These are phyloP conservation scores for Toxotes chatareus DNA, from an alignment of 2,113 vertebrate genomes.

Conservation along the genomic window DNA sequence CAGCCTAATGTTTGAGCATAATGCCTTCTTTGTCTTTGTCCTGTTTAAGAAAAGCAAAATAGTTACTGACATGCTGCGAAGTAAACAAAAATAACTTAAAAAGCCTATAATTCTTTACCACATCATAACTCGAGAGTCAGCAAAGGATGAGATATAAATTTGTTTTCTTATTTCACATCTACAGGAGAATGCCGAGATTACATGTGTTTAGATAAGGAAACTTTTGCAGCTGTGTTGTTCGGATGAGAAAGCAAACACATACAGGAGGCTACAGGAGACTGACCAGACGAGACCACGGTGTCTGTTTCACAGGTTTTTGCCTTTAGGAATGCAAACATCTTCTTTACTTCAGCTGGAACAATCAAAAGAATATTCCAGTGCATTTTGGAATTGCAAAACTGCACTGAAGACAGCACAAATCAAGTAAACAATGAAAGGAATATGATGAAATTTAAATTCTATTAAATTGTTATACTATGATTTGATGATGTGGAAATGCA, in stretches of 20 bases:
- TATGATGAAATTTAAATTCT: not conserved
- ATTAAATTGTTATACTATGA: not conserved
- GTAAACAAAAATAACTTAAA: not conserved
- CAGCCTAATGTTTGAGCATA: not conserved
- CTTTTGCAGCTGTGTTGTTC: slow-evolving; percentile 33
- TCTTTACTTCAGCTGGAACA: slow-evolving; percentile 2
- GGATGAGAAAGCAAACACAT: slow-evolving; percentile 30
- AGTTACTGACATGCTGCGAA: not conserved
- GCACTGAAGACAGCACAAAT: not conserved
- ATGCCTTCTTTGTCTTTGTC: no score
- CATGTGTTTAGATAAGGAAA: slow-evolving; percentile 33
- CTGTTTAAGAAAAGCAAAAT: not conserved
- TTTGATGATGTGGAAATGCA: not conserved
- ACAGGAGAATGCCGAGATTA: not conserved
- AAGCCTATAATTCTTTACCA: not conserved
- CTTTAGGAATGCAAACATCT: slow-evolving; percentile 58
- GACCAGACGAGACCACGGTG: slow-evolving; percentile 14
- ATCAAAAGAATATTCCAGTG: not conserved
- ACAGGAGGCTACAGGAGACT: slow-evolving; percentile 5
- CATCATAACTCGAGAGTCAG: not conserved
- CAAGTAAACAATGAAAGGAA: not conserved
- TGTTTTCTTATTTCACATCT: not conserved
- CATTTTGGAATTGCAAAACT: not conserved
- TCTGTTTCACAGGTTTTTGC: slow-evolving; percentile 50
- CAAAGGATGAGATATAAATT: not conserved